phyloP scores from a whole-genome alignment of 2,797 vertebrate species.

The Amphiprion clarkii region DNA sequence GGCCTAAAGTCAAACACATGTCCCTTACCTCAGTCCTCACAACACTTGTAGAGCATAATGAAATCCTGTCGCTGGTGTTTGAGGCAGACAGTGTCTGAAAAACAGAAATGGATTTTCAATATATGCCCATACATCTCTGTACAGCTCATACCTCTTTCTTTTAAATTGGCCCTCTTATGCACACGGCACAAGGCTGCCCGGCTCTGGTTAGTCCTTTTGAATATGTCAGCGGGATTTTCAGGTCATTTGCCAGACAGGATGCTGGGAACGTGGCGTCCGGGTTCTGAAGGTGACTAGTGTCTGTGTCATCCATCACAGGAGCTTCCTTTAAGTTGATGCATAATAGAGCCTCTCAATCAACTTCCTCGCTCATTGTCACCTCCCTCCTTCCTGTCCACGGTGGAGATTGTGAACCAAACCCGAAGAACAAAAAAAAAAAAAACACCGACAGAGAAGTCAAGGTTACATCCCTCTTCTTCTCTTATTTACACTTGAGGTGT shows the following conservation, averaged over 20 bases:
- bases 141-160: constrained; percentile 42
- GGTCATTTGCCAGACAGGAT: constrained; percentile 98
- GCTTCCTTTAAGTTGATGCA: constrained; percentile 99
- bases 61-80: constrained; percentile 59
- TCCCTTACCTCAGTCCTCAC: constrained; percentile 62
- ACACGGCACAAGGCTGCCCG: constrained; percentile 62
- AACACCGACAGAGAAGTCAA: constrained; percentile 88
- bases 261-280: constrained; percentile 85
- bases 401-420: constrained; percentile 66
- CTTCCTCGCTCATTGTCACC: constrained; percentile 94
- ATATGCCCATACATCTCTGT: constrained; percentile 67
- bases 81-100: constrained; percentile 57
- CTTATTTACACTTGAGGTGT: constrained; percentile 92
- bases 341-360: constrained; percentile 99
- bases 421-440: constrained; percentile 67
- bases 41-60: constrained; percentile 70
- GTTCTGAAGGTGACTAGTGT: constrained; percentile 98
- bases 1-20: constrained; percentile 76
- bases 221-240: constrained; percentile 98
- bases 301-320: constrained; percentile 96
- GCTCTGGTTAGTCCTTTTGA: constrained; percentile 80
- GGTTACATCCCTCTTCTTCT: constrained; percentile 91
- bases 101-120: constrained; percentile 87
- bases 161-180: constrained; percentile 72
- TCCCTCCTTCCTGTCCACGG: constrained; percentile 73